phyloP scores from a whole-genome alignment of 2,113 vertebrate species.

The Elachura formosa region DNA sequence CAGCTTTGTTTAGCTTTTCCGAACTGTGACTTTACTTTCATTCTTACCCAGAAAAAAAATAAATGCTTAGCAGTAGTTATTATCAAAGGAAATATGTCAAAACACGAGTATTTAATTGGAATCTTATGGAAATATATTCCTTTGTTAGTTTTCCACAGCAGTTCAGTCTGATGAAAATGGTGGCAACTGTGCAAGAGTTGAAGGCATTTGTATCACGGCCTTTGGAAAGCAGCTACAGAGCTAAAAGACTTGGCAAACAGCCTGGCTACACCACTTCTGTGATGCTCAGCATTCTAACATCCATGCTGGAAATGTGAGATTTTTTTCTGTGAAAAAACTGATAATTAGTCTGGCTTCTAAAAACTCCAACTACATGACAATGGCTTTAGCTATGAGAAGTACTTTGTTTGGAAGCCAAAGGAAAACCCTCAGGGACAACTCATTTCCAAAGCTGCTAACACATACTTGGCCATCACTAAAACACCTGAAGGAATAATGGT shows the following conservation, averaged over 20 bases:
- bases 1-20: slow-evolving; percentile 50
- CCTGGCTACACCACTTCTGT: not conserved
- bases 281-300: not conserved
- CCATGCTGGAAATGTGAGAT: not conserved
- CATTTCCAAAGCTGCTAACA: not conserved
- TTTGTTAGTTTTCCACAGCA: slow-evolving; percentile 8
- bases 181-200: slow-evolving; percentile 10
- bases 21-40: not conserved
- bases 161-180: slow-evolving; percentile 5
- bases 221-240: slow-evolving; percentile 13
- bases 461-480: not conserved
- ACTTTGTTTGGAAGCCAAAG: not conserved
- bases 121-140: not conserved
- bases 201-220: not conserved
- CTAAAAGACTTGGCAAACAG: not conserved
- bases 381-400: not conserved
- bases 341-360: not conserved
- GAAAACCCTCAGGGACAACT: not conserved
- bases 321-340: not conserved
- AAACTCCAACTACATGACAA: not conserved
- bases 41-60: not conserved
- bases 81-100: slow-evolving; percentile 5
- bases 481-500: slow-evolving; percentile 17
- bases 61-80: slow-evolving; percentile 1
- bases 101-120: slow-evolving; percentile 35